Percentiles rank a stretch among this genome's conserved stretches.
Conservation (phyloP, 2,113 vertebrate genomes). For the Erythrocercus mccallii region DNA sequence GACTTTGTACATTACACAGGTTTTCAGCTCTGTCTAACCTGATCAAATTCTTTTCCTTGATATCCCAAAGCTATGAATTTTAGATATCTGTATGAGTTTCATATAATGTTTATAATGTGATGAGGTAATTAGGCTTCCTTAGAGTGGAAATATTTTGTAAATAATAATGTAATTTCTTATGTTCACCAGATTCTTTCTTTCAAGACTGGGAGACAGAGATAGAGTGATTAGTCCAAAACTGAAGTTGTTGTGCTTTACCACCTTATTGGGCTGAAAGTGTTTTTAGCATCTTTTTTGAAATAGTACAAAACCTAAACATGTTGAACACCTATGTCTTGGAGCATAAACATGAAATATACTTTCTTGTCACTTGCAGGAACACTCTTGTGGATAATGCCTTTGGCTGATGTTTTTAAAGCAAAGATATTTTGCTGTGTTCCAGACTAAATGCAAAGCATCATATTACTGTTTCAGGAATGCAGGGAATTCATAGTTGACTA, state of each 20-base stretch:
- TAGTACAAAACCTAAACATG: neutral
- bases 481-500: slow-evolving; percentile 47
- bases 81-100: neutral
- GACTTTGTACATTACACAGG: neutral
- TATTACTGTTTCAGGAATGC: slow-evolving; percentile 43
- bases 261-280: neutral
- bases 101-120: neutral
- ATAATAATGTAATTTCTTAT: neutral
- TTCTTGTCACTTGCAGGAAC: slow-evolving; percentile 31
- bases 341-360: neutral
- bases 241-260: neutral
- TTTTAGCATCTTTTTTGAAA: neutral
- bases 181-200: neutral
- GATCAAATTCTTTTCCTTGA: neutral
- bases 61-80: neutral
- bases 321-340: neutral
- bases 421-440: slow-evolving; percentile 25
- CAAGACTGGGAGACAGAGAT: neutral
- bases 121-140: neutral
- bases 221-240: neutral
- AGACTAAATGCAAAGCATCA: slow-evolving; percentile 50
- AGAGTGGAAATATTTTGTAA: neutral
- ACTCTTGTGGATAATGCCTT: neutral
- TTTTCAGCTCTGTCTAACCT: neutral
- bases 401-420: slow-evolving; percentile 21